Evolutionary conservation across 2,113 vertebrate species (phyloP), one percentile per base, ranked within the genome.

Genomic region (Phrynocephalus versicolor): DNA sequence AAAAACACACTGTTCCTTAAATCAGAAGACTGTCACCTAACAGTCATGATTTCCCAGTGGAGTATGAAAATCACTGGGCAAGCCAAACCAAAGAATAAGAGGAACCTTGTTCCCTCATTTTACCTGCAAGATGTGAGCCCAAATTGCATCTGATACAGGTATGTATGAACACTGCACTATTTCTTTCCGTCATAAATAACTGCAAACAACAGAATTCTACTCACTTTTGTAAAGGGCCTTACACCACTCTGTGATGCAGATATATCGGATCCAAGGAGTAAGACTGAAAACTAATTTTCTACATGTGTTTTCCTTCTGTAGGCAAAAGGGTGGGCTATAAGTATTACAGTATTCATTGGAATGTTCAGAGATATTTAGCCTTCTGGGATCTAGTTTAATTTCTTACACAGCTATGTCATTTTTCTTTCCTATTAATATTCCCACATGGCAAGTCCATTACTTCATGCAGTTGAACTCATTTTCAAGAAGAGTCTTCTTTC

Each of bases 391-490:
- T 82, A 91, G 83, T 91, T 93, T 87, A 91, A 92, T 91, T 92
- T 94, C 85, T 89, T 85, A 83, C 89, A 88, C 82, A 90, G 89
- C 86, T 39, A 23, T 86, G 86, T 69, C 39, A 89, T 92, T 93
- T 92, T 93, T 89, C 84, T 90, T 91, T 93, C 82, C 84, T 90
- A 92, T 92, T 92, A 94, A 90, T 94, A 92, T 90, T 88, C 72
- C 70, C 69, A 72, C 74, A 89, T 86, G 88, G 92, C 86, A 94
- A 92, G n/a, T 71, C 81, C 75, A 81, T 91, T 92, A 83, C 83
- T 90, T 92, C 76, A 89, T 88, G 81, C 45, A 82, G 87, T 60
- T 88, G 83, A 92, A 91, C 69, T 92, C 88, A 91, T 92, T 92
- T 93, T 94, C 83, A 88, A 88, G 86, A 90, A 79, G 83, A 94